Evolutionary conservation across 1,140 invertebrate species (phyloP).

Genomic region (Scylla paramamosain): DNA sequence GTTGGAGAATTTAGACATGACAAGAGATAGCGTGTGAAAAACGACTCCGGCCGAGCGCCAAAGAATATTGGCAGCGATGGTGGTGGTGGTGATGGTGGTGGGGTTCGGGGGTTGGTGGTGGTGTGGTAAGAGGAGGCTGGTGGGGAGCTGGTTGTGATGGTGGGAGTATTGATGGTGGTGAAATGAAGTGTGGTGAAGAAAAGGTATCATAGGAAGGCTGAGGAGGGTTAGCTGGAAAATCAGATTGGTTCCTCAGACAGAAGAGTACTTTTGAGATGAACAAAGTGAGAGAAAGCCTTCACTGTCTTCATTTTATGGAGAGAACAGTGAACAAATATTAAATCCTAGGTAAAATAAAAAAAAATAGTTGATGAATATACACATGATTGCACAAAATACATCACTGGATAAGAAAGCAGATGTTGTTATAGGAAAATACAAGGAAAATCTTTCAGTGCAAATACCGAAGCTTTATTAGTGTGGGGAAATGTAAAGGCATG

Average conservation of each 20-base stretch:
- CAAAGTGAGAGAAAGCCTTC: neutral
- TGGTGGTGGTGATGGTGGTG: slow-evolving; percentile 9
- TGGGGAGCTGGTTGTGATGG: neutral
- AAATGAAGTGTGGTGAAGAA: neutral
- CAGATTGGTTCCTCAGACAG: neutral
- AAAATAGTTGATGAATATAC: neutral
- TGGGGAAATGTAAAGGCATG: too few relatives aligned
- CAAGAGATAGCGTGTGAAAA: slow-evolving; percentile 66
- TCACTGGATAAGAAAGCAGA: too few relatives aligned
- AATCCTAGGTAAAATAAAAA: neutral
- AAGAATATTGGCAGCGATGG: slow-evolving; percentile 64
- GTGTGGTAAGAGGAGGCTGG: neutral
- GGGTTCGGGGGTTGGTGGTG: neutral
- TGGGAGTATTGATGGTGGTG: neutral
- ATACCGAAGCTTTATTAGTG: too few relatives aligned
- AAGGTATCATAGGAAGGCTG: neutral
- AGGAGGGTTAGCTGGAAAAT: neutral
- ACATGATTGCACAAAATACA: too few relatives aligned
- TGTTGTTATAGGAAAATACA: too few relatives aligned
- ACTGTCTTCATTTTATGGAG: neutral
- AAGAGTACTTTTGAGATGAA: neutral
- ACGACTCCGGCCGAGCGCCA: slow-evolving; percentile 46
- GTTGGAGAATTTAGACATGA: slow-evolving; percentile 67
- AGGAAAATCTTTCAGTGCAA: too few relatives aligned
- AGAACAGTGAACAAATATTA: neutral